These are phyloP conservation scores for Paradisaea rubra DNA, from an alignment of 2,113 vertebrate genomes.

Conservation along the genomic window DNA sequence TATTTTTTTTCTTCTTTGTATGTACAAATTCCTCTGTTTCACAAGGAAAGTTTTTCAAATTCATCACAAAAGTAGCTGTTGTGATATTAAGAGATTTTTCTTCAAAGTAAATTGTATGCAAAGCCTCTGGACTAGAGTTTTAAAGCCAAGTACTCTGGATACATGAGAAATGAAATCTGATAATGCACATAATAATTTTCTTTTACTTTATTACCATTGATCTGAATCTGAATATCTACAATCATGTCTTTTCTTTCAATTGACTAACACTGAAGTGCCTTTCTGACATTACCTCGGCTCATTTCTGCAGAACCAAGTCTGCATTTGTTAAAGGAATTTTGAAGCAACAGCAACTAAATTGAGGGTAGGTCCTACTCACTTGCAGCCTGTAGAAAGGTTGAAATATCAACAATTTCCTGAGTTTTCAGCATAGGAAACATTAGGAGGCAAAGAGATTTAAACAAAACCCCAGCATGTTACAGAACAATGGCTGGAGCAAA, in stretches of 20 bases:
- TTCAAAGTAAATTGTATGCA: neutral
- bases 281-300: neutral
- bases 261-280: neutral
- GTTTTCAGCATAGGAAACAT: neutral
- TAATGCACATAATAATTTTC: conserved; percentile 22
- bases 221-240: conserved; percentile 8
- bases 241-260: neutral
- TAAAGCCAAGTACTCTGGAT: conserved; percentile 7
- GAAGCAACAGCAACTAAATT: neutral
- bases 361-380: neutral
- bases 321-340: neutral
- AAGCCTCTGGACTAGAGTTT: conserved; percentile 19
- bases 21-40: neutral
- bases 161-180: conserved; percentile 53
- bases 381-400: neutral
- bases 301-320: neutral
- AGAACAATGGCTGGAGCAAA: neutral
- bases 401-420: neutral
- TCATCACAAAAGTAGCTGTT: neutral
- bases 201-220: conserved; percentile 22
- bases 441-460: neutral
- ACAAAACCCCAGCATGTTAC: neutral
- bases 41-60: neutral
- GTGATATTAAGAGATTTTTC: neutral
- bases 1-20: neutral